phyloP scores from a whole-genome alignment of 2,113 vertebrate species.

The Peromyscus leucopus region DNA sequence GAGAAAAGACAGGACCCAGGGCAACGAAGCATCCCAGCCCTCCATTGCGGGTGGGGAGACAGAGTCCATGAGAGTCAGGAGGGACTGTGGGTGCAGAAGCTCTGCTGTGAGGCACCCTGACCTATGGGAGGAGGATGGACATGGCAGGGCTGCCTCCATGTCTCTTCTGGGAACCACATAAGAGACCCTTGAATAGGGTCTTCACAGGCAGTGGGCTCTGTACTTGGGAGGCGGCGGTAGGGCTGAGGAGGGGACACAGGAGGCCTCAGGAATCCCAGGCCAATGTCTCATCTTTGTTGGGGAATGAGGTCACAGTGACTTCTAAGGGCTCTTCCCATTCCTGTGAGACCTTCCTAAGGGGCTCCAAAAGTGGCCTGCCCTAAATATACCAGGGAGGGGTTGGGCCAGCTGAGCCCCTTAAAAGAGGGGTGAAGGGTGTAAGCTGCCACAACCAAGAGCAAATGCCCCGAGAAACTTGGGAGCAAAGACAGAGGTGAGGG shows the following conservation, averaged over 20 bases:
- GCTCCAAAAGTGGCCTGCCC: accelerated
- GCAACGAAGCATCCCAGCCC: neutral
- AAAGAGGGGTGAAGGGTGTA: accelerated
- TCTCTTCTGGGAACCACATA: neutral
- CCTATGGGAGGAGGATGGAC: neutral
- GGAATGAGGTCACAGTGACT: accelerated
- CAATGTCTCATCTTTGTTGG: neutral
- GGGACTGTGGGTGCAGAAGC: neutral
- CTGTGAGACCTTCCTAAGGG: accelerated
- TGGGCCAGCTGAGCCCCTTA: too few species aligned
- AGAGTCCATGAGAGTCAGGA: neutral
- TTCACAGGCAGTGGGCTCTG: neutral
- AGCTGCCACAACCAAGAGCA: neutral
- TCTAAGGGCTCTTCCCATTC: neutral
- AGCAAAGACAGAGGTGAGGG: accelerated
- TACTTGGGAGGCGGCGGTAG: neutral
- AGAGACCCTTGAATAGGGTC: neutral
- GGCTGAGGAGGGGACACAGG: too few species aligned
- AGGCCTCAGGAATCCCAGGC: too few species aligned
- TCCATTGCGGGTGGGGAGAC: accelerated
- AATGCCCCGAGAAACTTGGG: neutral
- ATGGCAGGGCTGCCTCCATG: neutral
- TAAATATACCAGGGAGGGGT: neutral
- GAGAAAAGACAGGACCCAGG: accelerated
- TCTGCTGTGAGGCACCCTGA: too few species aligned